Percentiles rank a stretch among this genome's conserved stretches.
Evolutionary conservation across 2,888 invertebrate species (phyloP).

Genomic region (Theristus sp.): DNA sequence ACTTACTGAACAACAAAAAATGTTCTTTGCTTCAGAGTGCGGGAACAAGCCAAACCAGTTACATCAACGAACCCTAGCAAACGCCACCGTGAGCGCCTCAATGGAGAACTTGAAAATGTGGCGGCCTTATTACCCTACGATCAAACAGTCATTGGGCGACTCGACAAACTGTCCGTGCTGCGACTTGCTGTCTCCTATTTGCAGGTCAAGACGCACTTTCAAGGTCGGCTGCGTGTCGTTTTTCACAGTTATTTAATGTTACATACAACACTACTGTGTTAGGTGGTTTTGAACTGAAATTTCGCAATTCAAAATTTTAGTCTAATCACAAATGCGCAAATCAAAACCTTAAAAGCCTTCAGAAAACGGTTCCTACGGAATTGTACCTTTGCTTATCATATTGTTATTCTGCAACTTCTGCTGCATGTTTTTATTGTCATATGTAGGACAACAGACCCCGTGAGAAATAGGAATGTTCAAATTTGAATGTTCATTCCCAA

Average conservation of each 20-base stretch:
- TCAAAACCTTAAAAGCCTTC: too few relatives aligned
- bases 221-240: constrained; percentile 54
- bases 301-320: too few relatives aligned
- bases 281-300: too few relatives aligned
- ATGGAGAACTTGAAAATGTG: constrained; percentile 89
- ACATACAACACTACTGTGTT: too few relatives aligned
- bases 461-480: too few relatives aligned
- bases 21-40: background rate
- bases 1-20: background rate
- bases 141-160: constrained; percentile 54
- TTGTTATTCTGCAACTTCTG: too few relatives aligned
- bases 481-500: too few relatives aligned
- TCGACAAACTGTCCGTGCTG: constrained; percentile 90
- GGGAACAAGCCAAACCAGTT: background rate
- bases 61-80: constrained; percentile 63
- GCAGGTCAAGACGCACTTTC: constrained; percentile 96
- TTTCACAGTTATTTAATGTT: background rate
- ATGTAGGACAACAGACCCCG: too few relatives aligned
- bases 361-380: too few relatives aligned
- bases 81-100: constrained; percentile 85
- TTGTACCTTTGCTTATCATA: too few relatives aligned
- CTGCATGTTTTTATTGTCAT: too few relatives aligned
- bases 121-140: constrained; percentile 44
- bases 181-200: constrained; percentile 93
- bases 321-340: too few relatives aligned